A percentile compares a stretch with the other conserved stretches of the same genome.
These are phyloP conservation scores for Noctua janthe DNA, from an alignment of 2,888 invertebrate genomes.

Conservation along the genomic window DNA sequence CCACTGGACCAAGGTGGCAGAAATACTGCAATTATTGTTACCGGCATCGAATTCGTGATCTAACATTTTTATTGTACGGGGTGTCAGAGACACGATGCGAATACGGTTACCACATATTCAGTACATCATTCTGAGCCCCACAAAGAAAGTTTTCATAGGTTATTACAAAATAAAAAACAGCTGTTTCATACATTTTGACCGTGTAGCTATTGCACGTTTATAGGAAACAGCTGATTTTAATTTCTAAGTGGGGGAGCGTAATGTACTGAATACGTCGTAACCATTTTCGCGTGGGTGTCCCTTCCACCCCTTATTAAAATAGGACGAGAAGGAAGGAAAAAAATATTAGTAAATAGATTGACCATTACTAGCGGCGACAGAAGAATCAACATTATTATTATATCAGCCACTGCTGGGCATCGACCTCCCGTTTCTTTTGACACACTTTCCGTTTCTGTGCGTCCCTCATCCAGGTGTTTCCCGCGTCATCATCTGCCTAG, in stretches of 20 bases:
- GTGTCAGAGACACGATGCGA: no score
- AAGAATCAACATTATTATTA: not conserved
- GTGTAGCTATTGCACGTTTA: no score
- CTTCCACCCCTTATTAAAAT: not conserved
- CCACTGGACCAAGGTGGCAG: not conserved
- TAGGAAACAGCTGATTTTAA: no score
- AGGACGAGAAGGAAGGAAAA: not conserved
- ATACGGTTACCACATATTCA: no score
- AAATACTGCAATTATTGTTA: not conserved
- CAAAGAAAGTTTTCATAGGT: no score
- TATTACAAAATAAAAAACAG: no score
- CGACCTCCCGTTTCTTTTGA: not conserved
- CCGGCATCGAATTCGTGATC: not conserved
- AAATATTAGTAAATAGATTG: not conserved
- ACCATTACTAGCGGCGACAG: not conserved
- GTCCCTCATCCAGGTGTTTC: not conserved
- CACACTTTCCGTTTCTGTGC: not conserved
- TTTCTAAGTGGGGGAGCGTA: no score
- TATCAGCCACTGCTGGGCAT: not conserved
- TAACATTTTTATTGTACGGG: not conserved
- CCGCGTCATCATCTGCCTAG: not conserved
- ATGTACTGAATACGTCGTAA: no score
- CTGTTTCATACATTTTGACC: no score
- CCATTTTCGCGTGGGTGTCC: no score
- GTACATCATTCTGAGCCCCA: no score